These are phyloP conservation scores for Tholera decimalis DNA, from an alignment of 2,888 invertebrate species.

Conservation along the genomic window DNA sequence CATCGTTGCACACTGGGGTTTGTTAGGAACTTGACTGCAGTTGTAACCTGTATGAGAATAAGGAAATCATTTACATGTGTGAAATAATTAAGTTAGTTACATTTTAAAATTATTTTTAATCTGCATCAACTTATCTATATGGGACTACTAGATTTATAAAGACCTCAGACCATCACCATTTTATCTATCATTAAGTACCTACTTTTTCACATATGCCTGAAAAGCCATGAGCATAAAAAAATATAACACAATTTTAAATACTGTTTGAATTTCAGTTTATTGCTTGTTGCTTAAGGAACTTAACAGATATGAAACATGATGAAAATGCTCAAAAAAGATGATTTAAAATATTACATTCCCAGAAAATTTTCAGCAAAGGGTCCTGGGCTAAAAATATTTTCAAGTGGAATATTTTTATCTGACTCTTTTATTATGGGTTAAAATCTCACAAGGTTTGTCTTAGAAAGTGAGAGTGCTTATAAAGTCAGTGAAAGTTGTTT, in stretches of 20 bases:
- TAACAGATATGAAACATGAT: not conserved
- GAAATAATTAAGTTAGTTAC: no score
- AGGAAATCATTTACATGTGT: not conserved
- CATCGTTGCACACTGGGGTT: conserved; percentile 96
- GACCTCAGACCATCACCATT: no score
- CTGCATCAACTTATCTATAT: no score
- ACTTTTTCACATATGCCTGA: no score
- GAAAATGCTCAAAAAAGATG: not conserved
- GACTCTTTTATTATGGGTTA: not conserved
- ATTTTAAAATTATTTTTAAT: no score
- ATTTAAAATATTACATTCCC: not conserved
- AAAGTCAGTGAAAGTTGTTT: not conserved
- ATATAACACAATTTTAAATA: no score
- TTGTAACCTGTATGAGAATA: conserved; percentile 92
- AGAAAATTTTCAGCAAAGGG: not conserved
- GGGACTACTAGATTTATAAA: no score
- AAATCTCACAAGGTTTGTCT: not conserved
- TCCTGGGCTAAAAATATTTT: no score
- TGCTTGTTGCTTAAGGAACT: not conserved
- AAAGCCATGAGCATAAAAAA: no score
- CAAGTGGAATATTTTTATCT: not conserved
- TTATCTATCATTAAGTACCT: no score
- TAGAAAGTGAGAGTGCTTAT: not conserved
- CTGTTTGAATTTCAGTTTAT: no score
- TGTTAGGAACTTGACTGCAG: conserved; percentile 96